These are phyloP conservation scores for Ianthella basta DNA, from an alignment of 37 sponge, comb jelly and placozoan species.

Conservation along the genomic window DNA sequence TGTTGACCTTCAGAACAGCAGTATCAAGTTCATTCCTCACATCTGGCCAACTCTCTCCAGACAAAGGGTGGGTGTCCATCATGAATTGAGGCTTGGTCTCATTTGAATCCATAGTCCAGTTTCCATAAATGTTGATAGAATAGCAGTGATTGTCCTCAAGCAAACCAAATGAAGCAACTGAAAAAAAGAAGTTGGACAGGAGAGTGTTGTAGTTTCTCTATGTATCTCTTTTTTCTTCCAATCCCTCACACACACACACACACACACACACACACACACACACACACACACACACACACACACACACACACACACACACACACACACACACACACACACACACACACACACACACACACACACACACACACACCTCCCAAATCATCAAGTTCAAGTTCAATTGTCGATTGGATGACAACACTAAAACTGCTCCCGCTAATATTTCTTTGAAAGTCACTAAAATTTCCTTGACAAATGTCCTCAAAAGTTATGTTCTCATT, in stretches of 20 bases:
- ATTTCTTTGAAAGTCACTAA: too few species aligned
- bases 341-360: neutral
- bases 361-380: too few species aligned
- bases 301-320: slow-evolving; percentile 38
- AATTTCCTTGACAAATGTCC: too few species aligned
- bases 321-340: slow-evolving; percentile 42
- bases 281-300: slow-evolving; percentile 45
- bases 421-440: neutral
- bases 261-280: slow-evolving; percentile 27
- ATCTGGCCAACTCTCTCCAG: too few species aligned
- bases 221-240: too few species aligned
- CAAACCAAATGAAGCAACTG: neutral
- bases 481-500: too few species aligned
- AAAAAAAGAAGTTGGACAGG: neutral
- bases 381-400: too few species aligned
- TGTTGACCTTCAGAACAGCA: neutral
- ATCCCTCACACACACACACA: slow-evolving; percentile 20
- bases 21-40: slow-evolving; percentile 2
- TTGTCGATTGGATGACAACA: too few species aligned
- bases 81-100: neutral
- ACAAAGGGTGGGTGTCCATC: too few species aligned
- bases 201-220: too few species aligned
- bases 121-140: slow-evolving; percentile 3
- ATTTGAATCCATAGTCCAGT: neutral
- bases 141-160: neutral